Evolutionary conservation across 2,888 invertebrate genomes (phyloP).

Genomic region (Lasioglossum calceatum): DNA sequence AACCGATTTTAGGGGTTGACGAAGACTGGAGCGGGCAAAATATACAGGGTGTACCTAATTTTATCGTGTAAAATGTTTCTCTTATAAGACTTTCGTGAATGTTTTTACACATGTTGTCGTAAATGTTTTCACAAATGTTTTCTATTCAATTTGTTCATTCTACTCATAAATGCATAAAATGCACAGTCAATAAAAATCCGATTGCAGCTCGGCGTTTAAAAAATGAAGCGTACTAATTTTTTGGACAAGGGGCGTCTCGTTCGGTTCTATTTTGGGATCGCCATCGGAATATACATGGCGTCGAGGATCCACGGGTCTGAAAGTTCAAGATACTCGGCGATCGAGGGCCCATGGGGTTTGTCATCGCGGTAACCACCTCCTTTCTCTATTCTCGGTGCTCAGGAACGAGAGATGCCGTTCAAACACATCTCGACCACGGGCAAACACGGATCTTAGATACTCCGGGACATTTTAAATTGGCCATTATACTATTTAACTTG

Average conservation of each 20-base stretch:
- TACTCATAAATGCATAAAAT: no score
- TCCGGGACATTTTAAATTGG: slow-evolving; percentile 84
- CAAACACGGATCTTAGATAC: slow-evolving; percentile 83
- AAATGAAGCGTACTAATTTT: neutral
- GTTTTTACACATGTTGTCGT: no score
- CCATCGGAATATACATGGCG: slow-evolving; percentile 19
- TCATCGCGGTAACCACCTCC: slow-evolving; percentile 60
- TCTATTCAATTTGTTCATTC: no score
- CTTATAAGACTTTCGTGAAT: no score
- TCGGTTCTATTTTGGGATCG: slow-evolving; percentile 6
- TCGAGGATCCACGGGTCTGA: slow-evolving; percentile 23
- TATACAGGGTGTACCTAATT: slow-evolving; percentile 29
- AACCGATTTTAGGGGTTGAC: slow-evolving; percentile 46
- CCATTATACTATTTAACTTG: slow-evolving; percentile 85
- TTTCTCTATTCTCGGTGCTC: slow-evolving; percentile 70
- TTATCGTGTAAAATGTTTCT: neutral
- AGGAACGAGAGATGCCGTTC: slow-evolving; percentile 72
- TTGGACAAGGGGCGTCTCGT: neutral
- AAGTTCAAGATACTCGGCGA: slow-evolving; percentile 55
- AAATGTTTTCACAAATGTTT: no score
- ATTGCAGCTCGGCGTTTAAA: neutral
- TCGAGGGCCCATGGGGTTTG: slow-evolving; percentile 71
- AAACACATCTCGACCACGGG: slow-evolving; percentile 77
- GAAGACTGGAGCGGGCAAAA: slow-evolving; percentile 56
- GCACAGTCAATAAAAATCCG: no score